Base-by-base conservation (phyloP, 2,888 invertebrate genomes). In the Cheilosia vernalis region DNA sequence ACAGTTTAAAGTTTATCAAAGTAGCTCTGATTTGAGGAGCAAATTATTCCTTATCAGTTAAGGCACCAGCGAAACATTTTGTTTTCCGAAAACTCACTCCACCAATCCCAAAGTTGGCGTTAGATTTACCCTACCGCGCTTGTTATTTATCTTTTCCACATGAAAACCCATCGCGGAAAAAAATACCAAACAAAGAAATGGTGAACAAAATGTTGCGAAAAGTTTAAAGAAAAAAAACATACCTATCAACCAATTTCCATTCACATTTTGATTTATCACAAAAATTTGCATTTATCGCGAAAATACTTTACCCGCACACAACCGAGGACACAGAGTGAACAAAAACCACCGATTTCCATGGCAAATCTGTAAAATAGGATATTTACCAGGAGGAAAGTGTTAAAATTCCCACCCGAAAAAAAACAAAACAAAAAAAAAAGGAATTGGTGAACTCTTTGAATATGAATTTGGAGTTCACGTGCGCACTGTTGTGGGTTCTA, bases 201-300 rank as follows among this genome's bases (percentile, higher is more conserved):
- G 44, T 7, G 44, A n/a, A 61, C 19, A 17, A 53, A 53, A 49
- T 49, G 6, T 49, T 6, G 19, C 6, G 27, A 40, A n/a, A 37
- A n/a, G 9, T n/a, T 19, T 27, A 19, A 44, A 30, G 58, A 21
- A 47, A 58, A 27, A 21, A 10, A 51, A 15, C 10, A 10, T n/a
- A 21, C 30, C 51, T 64, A 56, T 24, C 63, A 58, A 66, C 73
- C 55, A 76, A 67, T 76, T 76, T 60, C 76, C 42, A 76, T 76
- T 67, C 66, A 67, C 67, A 76, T 76, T 76, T 76, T 76, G 76
- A 76, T 76, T 76, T 76, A 76, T 76, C 58, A 13, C 67, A 40
- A 42, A 76, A 76, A 76, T 67, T 76, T 76, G 76, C 76, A 76
- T 76, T 42, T 30, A 74, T 74, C 56, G 74, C 56, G 7, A 40